Base-by-base conservation (phyloP, 92 coral and sea anemone genomes). In the Parazoanthus darwini region DNA sequence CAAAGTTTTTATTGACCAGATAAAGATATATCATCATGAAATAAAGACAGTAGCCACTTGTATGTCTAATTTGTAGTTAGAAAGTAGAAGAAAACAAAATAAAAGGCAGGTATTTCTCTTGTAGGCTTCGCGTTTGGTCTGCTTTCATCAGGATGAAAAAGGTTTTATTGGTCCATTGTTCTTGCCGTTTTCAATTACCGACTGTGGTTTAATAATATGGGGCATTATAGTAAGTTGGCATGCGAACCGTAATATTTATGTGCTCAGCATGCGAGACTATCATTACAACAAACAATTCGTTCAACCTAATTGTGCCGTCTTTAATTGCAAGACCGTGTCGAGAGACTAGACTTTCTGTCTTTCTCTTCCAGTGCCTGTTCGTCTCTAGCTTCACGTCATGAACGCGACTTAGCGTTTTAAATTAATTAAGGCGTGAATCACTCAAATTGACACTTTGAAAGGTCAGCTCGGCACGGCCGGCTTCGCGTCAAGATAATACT, bases 381-480 rank as follows among this genome's bases (percentile, higher is more conserved):
- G 96, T 95, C 96, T 92, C 90, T 89, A 43, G 86, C 81, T 54
- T 82, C 89, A 73, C 86, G 84, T 88, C 94, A 89, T 90, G 75
- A 86, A 67, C 77, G 86, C 79, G 86, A 87, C 92, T 93, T 90
- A 93, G 79, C 94, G 88, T 90, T 95, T 95, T 92, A 93, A 93
- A 95, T 90, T 91, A 93, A 95, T 95, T 95, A 95, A 93, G 98
- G 98, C 96, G 96, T 95, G 96, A 90, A 93, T 92, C 91, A 94
- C 96, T 92, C 91, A 93, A 92, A 92, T 92, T 95, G 98, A 93
- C 98, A 93, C 94, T 89, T 93, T 86, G 65, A 87, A 91, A 93
- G 98, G 98, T 95, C 98, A 95, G 86, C 94, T 89, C 95, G 90
- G 90, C 88, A 94, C 94, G 93, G 93, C 96, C 94, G 94, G 94